Evolutionary conservation across 2,888 invertebrate genomes (phyloP).

Genomic region (Ypsolopha scabrella): DNA sequence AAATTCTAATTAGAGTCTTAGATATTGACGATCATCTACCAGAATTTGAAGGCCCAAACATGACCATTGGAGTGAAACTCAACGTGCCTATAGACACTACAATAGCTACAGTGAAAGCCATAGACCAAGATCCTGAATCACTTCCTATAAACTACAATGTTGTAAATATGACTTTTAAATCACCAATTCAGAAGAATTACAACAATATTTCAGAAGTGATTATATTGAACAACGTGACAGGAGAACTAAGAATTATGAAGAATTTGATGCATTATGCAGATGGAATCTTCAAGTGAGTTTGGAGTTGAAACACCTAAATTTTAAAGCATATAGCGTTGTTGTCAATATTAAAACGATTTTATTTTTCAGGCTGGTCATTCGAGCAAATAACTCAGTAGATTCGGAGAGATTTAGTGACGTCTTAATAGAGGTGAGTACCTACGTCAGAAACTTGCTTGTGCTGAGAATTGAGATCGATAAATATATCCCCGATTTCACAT

Average conservation of each 20-base stretch:
- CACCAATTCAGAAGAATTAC: constrained; percentile 52
- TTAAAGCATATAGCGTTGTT: not conserved
- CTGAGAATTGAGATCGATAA: not conserved
- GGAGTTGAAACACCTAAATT: not conserved
- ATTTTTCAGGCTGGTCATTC: constrained; percentile 51
- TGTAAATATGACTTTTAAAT: constrained; percentile 69
- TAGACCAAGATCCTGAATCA: constrained; percentile 77
- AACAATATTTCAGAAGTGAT: constrained; percentile 67
- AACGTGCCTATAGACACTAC: constrained; percentile 81
- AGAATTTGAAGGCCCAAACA: constrained; percentile 70
- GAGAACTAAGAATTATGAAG: constrained; percentile 77
- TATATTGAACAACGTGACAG: constrained; percentile 74
- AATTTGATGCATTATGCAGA: constrained; percentile 75
- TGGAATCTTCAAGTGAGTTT: constrained; percentile 71
- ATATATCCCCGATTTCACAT: not conserved
- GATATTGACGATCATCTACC: constrained; percentile 84
- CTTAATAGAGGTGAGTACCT: constrained; percentile 47
- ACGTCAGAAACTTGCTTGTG: not conserved
- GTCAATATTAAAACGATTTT: constrained; percentile 1
- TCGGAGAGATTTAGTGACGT: constrained; percentile 64
- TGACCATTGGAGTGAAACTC: constrained; percentile 79
- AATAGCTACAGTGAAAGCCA: constrained; percentile 75
- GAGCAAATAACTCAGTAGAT: constrained; percentile 73
- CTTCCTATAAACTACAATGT: constrained; percentile 74
- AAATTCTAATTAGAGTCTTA: constrained; percentile 72